Evolutionary conservation across 2,113 vertebrate species (phyloP).

Genomic region (Eonycteris spelaea): DNA sequence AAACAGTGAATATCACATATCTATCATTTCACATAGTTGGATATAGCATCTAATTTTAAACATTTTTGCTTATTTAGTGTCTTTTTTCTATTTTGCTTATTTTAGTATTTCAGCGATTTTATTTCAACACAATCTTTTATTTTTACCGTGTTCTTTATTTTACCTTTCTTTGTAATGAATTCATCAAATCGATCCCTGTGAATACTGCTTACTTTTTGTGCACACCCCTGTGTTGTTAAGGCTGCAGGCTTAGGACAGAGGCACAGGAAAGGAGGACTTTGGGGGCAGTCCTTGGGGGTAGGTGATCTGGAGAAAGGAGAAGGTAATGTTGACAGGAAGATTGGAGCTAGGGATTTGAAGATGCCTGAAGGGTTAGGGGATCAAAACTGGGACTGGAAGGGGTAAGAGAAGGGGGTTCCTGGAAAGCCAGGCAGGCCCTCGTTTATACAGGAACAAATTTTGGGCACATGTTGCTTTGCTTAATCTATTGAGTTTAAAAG

Average conservation of each 20-base stretch:
- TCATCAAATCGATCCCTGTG: background rate
- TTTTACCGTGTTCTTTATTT: background rate
- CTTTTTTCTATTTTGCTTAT: background rate
- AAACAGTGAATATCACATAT: background rate
- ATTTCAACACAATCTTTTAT: background rate
- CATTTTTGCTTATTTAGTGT: background rate
- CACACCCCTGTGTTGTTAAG: background rate
- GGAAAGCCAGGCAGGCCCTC: background rate
- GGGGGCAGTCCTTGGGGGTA: background rate
- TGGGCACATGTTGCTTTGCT: background rate
- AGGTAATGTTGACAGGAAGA: background rate
- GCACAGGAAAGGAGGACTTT: background rate
- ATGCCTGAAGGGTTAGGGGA: background rate
- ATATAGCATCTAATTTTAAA: background rate
- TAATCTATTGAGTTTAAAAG: background rate
- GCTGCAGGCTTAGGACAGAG: background rate
- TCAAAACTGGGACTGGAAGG: background rate
- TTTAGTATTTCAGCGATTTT: background rate
- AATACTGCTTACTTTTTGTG: background rate
- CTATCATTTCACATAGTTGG: background rate
- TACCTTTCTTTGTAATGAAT: background rate
- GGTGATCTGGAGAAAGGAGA: background rate
- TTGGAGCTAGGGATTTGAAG: background rate
- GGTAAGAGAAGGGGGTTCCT: background rate
- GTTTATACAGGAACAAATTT: background rate